A percentile compares a stretch with the other conserved stretches of the same genome.
Evolutionary conservation across 1,140 invertebrate genomes (phyloP).

Genomic region (Drosophila pseudoananassae): DNA sequence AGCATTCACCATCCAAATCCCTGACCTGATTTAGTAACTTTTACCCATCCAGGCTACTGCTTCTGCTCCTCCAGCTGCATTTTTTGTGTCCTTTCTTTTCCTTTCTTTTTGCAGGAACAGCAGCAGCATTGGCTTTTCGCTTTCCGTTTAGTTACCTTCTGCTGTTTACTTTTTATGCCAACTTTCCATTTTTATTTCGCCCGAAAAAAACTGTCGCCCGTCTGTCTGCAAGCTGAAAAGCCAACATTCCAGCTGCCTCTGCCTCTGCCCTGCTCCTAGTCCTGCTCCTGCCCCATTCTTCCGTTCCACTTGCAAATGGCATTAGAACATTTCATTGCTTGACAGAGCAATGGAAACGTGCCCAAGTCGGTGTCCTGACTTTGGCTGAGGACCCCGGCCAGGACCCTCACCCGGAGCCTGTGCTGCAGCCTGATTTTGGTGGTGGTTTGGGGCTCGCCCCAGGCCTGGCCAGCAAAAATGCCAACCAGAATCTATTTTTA

Average conservation of each 20-base stretch:
- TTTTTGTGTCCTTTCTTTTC: slow-evolving; percentile 27
- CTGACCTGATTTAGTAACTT: slow-evolving; percentile 75
- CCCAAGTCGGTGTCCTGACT: slow-evolving; percentile 55
- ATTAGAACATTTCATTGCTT: slow-evolving; percentile 71
- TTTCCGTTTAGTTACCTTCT: slow-evolving; percentile 76
- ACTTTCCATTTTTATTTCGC: slow-evolving; percentile 75
- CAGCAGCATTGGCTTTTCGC: slow-evolving; percentile 61
- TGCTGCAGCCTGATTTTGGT: slow-evolving; percentile 4
- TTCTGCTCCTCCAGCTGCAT: slow-evolving; percentile 25
- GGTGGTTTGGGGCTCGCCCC: slow-evolving; percentile 13
- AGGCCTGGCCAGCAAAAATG: slow-evolving; percentile 22
- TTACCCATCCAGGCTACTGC: slow-evolving; percentile 13
- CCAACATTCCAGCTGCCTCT: slow-evolving; percentile 39
- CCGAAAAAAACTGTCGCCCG: slow-evolving; percentile 62
- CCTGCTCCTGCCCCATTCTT: slow-evolving; percentile 7
- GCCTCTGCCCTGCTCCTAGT: slow-evolving; percentile 3
- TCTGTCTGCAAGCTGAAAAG: slow-evolving; percentile 55
- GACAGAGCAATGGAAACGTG: slow-evolving; percentile 58
- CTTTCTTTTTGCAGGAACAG: slow-evolving; percentile 5
- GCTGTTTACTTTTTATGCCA: slow-evolving; percentile 75
- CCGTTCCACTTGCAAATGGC: slow-evolving; percentile 61
- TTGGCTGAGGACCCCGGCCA: slow-evolving; percentile 3
- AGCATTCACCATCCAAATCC: slow-evolving; percentile 63
- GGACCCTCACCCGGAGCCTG: not conserved
- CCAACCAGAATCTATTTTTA: slow-evolving; percentile 69